Conservation (phyloP, 1,140 invertebrate genomes). For the Charaxes varanes region DNA sequence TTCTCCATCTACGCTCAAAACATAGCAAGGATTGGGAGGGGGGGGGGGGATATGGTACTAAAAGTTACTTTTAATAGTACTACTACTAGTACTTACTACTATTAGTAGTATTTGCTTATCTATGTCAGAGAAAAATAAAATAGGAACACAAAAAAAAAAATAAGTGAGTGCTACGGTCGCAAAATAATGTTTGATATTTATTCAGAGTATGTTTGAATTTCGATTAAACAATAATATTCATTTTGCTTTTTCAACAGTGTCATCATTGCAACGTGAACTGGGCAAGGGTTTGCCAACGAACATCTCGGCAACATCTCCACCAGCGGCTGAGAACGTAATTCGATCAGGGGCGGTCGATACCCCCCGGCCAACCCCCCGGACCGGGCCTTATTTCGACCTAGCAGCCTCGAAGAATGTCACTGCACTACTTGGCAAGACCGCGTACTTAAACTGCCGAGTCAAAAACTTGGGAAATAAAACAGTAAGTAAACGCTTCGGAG, state of each 20-base stretch:
- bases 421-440: slow-evolving; percentile 87
- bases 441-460: slow-evolving; percentile 88
- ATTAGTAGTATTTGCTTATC: too few relatives aligned
- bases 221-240: too few relatives aligned
- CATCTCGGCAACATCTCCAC: slow-evolving; percentile 47
- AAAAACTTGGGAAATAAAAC: slow-evolving; percentile 92
- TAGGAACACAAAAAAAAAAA: too few relatives aligned
- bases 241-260: slow-evolving; percentile 39
- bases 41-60: too few relatives aligned
- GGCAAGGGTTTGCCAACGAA: slow-evolving; percentile 49
- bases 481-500: slow-evolving; percentile 77
- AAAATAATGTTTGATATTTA: too few relatives aligned
- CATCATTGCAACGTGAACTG: slow-evolving; percentile 57
- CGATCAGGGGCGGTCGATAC: slow-evolving; percentile 30
- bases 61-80: too few relatives aligned
- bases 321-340: slow-evolving; percentile 54
- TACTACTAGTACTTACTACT: too few relatives aligned
- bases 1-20: too few relatives aligned
- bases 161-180: too few relatives aligned
- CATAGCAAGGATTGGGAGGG: too few relatives aligned
- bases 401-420: slow-evolving; percentile 85
- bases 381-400: slow-evolving; percentile 81
- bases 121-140: too few relatives aligned
- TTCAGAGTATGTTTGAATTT: too few relatives aligned
- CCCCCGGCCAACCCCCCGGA: slow-evolving; percentile 47